These are phyloP conservation scores for Hippopotamus amphibius DNA, from an alignment of 2,113 vertebrate species.

Conservation along the genomic window DNA sequence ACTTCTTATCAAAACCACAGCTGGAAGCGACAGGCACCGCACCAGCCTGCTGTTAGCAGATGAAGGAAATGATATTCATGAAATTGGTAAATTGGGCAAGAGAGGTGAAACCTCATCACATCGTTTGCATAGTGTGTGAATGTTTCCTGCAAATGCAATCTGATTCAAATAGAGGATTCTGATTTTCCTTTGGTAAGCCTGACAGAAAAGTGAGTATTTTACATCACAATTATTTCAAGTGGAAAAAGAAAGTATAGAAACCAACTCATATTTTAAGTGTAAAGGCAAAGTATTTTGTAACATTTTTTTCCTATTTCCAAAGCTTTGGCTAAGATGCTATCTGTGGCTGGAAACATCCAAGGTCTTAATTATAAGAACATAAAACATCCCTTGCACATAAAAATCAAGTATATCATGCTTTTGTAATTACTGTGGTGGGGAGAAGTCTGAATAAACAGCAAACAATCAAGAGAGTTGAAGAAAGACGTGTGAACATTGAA, in stretches of 20 bases:
- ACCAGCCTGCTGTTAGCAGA: not conserved
- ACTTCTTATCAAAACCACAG: not conserved
- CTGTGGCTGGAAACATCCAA: not conserved
- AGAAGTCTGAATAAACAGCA: not conserved
- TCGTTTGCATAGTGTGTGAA: not conserved
- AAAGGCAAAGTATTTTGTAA: constrained; percentile 13
- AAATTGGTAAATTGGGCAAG: constrained; percentile 23
- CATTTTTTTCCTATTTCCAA: not conserved
- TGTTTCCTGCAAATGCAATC: not conserved
- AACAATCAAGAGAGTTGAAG: not conserved
- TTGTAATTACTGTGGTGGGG: not conserved
- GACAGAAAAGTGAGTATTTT: constrained; percentile 53
- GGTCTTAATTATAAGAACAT: not conserved
- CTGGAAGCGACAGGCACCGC: not conserved
- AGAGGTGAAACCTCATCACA: not conserved
- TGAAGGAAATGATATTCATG: constrained; percentile 21
- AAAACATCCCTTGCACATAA: not conserved
- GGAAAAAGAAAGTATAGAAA: constrained; percentile 47
- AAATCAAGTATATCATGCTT: not conserved
- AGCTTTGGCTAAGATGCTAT: not conserved
- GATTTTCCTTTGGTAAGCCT: not conserved
- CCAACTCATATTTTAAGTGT: not conserved
- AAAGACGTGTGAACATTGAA: not conserved
- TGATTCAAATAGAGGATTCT: not conserved
- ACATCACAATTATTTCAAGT: constrained; percentile 20